A percentile compares a stretch with the other conserved stretches of the same genome.
Conservation (phyloP, 2,888 invertebrate species). For the Alentia gelatinosa region DNA sequence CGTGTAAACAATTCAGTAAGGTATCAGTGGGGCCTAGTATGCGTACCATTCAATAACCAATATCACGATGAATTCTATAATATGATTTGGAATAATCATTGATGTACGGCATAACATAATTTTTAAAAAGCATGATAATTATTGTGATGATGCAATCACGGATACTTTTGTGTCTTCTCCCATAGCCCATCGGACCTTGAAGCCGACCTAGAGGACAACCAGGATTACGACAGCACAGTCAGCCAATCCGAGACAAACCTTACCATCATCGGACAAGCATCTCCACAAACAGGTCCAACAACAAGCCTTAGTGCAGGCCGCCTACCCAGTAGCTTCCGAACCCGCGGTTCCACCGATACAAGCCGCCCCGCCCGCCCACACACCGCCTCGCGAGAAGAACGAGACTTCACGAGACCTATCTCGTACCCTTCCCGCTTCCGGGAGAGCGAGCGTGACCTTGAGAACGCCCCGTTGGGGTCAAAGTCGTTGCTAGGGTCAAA, state of each 20-base stretch:
- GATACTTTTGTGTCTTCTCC: background rate
- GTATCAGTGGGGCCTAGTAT: too few relatives aligned
- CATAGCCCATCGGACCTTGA: constrained; percentile 84
- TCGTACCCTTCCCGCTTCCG: constrained; percentile 48
- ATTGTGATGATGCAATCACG: background rate
- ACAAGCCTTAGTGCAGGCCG: background rate
- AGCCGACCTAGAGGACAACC: constrained; percentile 84
- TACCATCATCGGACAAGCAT: constrained; percentile 74
- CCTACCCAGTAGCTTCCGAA: background rate
- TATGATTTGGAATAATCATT: too few relatives aligned
- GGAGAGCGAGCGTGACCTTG: background rate
- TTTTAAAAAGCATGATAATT: too few relatives aligned
- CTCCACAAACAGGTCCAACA: constrained; percentile 59
- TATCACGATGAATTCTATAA: too few relatives aligned
- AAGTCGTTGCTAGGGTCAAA: background rate
- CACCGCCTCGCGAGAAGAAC: background rate
- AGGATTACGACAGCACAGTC: constrained; percentile 82
- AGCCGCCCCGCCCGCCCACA: background rate
- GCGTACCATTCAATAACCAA: too few relatives aligned
- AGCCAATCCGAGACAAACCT: constrained; percentile 81
- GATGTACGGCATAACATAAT: too few relatives aligned
- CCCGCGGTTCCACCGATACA: background rate
- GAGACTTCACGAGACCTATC: constrained; percentile 27
- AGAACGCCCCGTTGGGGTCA: background rate
- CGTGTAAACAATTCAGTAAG: too few relatives aligned